These are phyloP conservation scores for Thrips palmi DNA, from an alignment of 1,140 invertebrate species.

Conservation along the genomic window DNA sequence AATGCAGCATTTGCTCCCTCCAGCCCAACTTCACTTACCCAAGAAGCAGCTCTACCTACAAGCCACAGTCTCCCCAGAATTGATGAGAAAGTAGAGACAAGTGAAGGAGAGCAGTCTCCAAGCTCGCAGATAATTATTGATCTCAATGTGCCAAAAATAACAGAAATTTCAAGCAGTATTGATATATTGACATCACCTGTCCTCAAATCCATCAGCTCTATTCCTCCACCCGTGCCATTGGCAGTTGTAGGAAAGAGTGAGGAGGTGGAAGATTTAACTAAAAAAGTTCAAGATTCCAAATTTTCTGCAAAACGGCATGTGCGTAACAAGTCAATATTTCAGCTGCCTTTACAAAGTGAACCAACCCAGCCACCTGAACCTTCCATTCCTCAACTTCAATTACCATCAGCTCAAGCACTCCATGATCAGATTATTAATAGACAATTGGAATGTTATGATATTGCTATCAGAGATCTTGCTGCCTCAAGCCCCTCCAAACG, in stretches of 20 bases:
- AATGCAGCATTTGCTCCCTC: constrained; percentile 8
- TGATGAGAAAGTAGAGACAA: background rate
- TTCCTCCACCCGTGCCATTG: constrained; percentile 2
- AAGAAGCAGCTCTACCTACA: background rate
- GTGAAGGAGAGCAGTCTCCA: constrained; percentile 10
- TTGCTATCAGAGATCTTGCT: constrained; percentile 17
- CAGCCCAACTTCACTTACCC: background rate
- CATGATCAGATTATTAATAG: constrained; percentile 16
- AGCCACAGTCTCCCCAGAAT: constrained; percentile 9
- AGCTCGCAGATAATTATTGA: too few species aligned
- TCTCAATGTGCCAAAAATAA: too few species aligned
- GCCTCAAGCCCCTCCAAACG: too few species aligned
- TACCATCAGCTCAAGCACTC: too few species aligned
- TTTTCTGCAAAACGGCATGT: too few species aligned
- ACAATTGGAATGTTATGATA: constrained; percentile 18
- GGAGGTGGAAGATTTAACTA: background rate
- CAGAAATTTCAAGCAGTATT: too few species aligned
- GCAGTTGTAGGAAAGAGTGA: background rate
- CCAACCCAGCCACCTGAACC: too few species aligned
- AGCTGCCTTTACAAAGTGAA: too few species aligned
- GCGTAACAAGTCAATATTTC: too few species aligned
- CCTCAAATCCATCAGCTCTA: constrained; percentile 7
- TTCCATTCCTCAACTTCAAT: too few species aligned
- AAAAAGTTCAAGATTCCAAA: too few species aligned
- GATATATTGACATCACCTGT: constrained; percentile 1